Conservation (phyloP, 2,113 vertebrate genomes). For the Cyrtonyx montezumae region DNA sequence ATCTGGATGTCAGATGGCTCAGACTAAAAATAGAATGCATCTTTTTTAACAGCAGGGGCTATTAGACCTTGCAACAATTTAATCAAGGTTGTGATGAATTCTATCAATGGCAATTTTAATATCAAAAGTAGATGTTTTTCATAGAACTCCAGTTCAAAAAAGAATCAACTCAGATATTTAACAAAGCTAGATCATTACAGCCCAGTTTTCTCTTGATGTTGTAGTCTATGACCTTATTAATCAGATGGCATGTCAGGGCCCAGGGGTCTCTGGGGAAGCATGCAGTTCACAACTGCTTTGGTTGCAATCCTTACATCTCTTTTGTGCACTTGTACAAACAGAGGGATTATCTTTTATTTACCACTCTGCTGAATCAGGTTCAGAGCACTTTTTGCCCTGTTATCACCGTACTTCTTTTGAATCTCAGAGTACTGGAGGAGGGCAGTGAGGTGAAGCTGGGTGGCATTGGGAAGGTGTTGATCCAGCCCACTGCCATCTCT, state of each 20-base stretch:
- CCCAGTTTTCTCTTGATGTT: background rate
- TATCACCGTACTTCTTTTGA: background rate
- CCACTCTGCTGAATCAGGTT: background rate
- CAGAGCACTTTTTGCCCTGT: background rate
- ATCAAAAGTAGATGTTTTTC: conserved; percentile 21
- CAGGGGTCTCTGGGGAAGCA: background rate
- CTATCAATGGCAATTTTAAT: conserved; percentile 18
- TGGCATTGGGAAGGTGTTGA: background rate
- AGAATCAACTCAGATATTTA: background rate
- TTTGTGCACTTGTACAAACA: background rate
- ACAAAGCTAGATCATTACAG: background rate
- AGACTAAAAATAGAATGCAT: conserved; percentile 20
- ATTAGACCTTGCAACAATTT: conserved; percentile 22
- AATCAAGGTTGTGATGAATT: conserved; percentile 25
- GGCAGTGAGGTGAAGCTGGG: background rate
- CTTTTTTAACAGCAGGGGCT: background rate
- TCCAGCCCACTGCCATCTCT: background rate
- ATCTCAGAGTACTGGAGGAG: background rate
- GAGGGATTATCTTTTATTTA: background rate
- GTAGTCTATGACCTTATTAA: background rate
- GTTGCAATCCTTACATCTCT: background rate
- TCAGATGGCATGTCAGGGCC: background rate
- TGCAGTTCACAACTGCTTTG: background rate
- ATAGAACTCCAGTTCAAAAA: conserved; percentile 33
- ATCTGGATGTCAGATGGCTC: background rate